Evolutionary conservation across 2,888 invertebrate genomes (phyloP).

Genomic region (Ophion ventricosus): DNA sequence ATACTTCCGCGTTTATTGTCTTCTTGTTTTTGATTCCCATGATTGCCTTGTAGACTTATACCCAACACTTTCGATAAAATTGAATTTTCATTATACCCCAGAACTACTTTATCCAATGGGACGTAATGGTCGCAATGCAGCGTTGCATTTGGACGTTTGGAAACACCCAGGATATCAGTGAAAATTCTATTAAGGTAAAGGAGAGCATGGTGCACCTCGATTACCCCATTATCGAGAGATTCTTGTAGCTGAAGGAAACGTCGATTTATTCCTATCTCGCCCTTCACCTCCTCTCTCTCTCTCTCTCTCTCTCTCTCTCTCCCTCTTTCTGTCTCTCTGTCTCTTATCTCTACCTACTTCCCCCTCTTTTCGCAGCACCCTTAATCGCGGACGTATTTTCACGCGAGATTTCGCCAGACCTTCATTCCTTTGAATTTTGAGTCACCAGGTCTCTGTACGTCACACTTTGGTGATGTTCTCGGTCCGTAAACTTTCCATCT

Average conservation of each 20-base stretch:
- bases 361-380: neutral
- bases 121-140: neutral
- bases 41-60: neutral
- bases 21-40: neutral
- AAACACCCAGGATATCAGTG: neutral
- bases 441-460: neutral
- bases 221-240: slow-evolving; percentile 36
- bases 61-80: slow-evolving; percentile 1
- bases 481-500: slow-evolving; percentile 43
- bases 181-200: slow-evolving; percentile 6
- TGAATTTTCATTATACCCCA: slow-evolving; percentile 3
- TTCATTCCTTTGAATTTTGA: slow-evolving; percentile 16
- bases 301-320: neutral
- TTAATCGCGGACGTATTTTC: slow-evolving; percentile 46
- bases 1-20: neutral
- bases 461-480: slow-evolving; percentile 32
- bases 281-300: no score
- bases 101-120: neutral
- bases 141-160: neutral
- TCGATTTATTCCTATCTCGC: slow-evolving; percentile 2
- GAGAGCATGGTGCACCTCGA: neutral
- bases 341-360: neutral
- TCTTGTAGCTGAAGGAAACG: slow-evolving; percentile 1
- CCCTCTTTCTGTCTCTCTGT: no score
- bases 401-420: slow-evolving; percentile 10